Percentiles rank a stretch among this genome's conserved stretches.
phyloP scores from a whole-genome alignment of 2,888 invertebrate species.

The Choreutis nemorana region DNA sequence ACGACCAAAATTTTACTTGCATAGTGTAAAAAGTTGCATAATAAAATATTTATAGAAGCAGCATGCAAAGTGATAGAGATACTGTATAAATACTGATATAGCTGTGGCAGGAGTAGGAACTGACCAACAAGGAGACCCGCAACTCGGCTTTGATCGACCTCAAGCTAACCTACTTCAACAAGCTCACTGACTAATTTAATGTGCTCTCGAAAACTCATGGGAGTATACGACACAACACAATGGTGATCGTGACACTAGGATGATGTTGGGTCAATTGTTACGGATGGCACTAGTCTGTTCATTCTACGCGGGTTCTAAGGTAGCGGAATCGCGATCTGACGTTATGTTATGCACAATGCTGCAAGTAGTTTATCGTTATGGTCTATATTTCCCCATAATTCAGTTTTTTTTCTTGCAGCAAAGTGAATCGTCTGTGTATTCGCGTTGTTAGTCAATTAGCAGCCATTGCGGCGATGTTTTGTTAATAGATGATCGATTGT shows the following conservation, averaged over 20 bases:
- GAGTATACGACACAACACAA: slow-evolving; percentile 48
- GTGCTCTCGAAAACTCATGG: slow-evolving; percentile 56
- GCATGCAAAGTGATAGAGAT: slow-evolving; percentile 60
- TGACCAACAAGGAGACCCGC: slow-evolving; percentile 44
- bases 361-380: slow-evolving; percentile 26
- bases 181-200: slow-evolving; percentile 55
- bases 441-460: slow-evolving; percentile 62
- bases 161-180: slow-evolving; percentile 60
- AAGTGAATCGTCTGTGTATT: slow-evolving; percentile 59
- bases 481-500: slow-evolving; percentile 51
- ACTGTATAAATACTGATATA: slow-evolving; percentile 48
- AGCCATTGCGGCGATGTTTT: slow-evolving; percentile 49
- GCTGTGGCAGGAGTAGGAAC: slow-evolving; percentile 39
- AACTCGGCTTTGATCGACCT: slow-evolving; percentile 48
- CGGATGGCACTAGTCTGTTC: slow-evolving; percentile 46
- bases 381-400: slow-evolving; percentile 5
- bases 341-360: slow-evolving; percentile 50
- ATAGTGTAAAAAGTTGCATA: slow-evolving; percentile 23
- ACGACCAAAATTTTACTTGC: no score
- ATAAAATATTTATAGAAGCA: slow-evolving; percentile 50
- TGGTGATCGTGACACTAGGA: slow-evolving; percentile 56
- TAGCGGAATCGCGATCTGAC: slow-evolving; percentile 59
- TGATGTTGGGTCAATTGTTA: slow-evolving; percentile 55
- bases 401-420: slow-evolving; percentile 39
- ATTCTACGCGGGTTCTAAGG: slow-evolving; percentile 57